Base-by-base conservation (phyloP, 2,113 vertebrate species). In the Shinisaurus crocodilurus region DNA sequence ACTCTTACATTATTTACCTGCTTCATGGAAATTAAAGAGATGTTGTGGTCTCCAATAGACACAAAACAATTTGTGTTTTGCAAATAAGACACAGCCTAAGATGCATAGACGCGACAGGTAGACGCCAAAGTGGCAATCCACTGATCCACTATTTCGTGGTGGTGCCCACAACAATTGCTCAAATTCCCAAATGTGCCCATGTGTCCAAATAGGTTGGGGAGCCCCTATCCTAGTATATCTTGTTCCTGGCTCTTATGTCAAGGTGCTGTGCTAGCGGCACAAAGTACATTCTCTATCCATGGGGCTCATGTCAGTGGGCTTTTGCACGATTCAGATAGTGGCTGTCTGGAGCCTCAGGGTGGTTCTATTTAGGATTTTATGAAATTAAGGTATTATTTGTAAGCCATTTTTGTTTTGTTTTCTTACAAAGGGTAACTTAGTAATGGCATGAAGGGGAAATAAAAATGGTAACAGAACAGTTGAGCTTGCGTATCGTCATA, bases 351-450 rank as follows among this genome's bases (percentile, higher is more conserved):
- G 12, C 43, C 20, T 27, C 3, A 16, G 43, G 18, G n/a, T 63
- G 29, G 18, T 45, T 40, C 54, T 1, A 9, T 54, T 54, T 54
- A 54, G 37, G 57, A 25, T 50, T 6, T 15, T 81, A 57, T 8
- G n/a, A 87, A 88, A 65, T 45, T 1, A 65, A 88, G 34, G 10
- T 29, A n/a, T 43, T 77, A 57, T 25, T 32, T 79, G 15, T 27
- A 77, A 25, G 3, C n/a, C 6, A 29, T 72, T 48, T 43, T 15
- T 76, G 13, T 45, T 87, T 75, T 37, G 9, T 45, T 87, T 75
- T 50, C 54, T 54, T 92, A 40, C 89, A 88, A 92, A 91, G 13
- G 82, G 4, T 90, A 92, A 92, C 88, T 92, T 54, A 34, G 65
- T 91, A 93, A 93, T 37, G 82, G 23, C 92, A 1, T 75, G 23